Evolutionary conservation across 2,888 invertebrate species (phyloP).

Genomic region (Hyppa rectilinea): DNA sequence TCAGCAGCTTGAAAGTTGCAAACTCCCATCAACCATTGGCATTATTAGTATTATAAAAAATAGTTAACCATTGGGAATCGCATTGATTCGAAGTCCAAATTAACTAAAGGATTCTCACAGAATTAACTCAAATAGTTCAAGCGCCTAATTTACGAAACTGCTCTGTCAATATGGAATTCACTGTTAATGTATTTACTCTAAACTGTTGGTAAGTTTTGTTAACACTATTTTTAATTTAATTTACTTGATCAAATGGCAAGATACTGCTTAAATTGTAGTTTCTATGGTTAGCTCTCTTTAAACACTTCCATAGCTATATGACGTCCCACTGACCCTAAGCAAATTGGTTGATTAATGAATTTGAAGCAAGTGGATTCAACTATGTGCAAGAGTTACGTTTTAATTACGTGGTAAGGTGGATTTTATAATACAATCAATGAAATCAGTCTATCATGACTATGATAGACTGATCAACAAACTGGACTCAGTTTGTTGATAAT

Average conservation of each 20-base stretch:
- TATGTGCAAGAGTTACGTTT: too few species aligned
- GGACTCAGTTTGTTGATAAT: neutral
- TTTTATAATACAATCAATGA: neutral
- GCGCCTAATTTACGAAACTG: neutral
- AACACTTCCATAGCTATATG: neutral
- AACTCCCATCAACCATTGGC: too few species aligned
- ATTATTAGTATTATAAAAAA: too few species aligned
- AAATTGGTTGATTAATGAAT: neutral
- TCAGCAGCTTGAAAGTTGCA: too few species aligned
- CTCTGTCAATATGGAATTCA: conserved; percentile 77
- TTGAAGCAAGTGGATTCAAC: neutral
- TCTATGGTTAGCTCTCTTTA: conserved; percentile 4
- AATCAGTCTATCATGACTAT: neutral
- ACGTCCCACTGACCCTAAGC: neutral
- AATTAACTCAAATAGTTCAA: neutral
- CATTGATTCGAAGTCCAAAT: neutral
- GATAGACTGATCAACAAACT: too few species aligned
- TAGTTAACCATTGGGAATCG: neutral
- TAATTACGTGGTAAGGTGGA: too few species aligned
- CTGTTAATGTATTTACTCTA: conserved; percentile 91
- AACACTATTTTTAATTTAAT: neutral
- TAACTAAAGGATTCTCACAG: neutral
- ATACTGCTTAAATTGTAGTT: conserved; percentile 14
- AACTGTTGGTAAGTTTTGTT: conserved; percentile 91
- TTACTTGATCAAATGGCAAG: neutral